Evolutionary conservation across 2,797 vertebrate genomes (phyloP), one percentile per base, ranked within the genome.

Genomic region (Buphagus erythrorhynchus): DNA sequence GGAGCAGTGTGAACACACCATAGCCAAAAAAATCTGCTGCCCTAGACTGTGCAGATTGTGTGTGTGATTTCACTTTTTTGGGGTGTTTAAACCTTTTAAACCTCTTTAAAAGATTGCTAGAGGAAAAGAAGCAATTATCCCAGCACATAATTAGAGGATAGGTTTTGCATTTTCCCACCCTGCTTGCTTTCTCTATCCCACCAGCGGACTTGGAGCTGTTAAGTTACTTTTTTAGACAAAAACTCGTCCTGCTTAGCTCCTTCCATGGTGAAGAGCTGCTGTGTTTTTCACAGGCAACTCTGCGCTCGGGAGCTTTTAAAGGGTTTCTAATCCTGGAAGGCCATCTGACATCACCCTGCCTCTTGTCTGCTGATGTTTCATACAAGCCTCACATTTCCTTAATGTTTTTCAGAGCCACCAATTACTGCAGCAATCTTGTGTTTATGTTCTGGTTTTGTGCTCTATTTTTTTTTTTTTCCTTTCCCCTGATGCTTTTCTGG

Each of bases 261-360:
- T 94, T 87, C 88, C 89, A 78, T 0, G 1, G 38, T 1, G 51
- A 91, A 97, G 81, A 45, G 33, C 83, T 83, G 80, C 91, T 29
- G 18, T 5, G 49, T 92, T 94, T 92, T 92, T 74, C 21, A 4
- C 95, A 33, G 93, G 82, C 94, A 55, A 96, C 91, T 73, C 95
- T 7, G 74, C 0, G 14, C 96, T 97, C 43, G 0, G 76, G 97
- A 97, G 99, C 99, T 99, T 99, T 99, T 99, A 99, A 88, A 99
- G 99, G 99, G 98, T 98, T 99, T 99, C 99, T 99, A 99, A 99
- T 99, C 99, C 98, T 99, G 99, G 99, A 98, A 98, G 98, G 98
- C 96, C 86, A 40, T 96, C 97, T 99, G 98, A 99, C 99, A 98
- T 99, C 99, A 99, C 97, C 97, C 98, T 96, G 96, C 95, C 98